These are phyloP conservation scores for Acanthiza pusilla DNA, from an alignment of 2,797 vertebrate genomes.

Conservation along the genomic window DNA sequence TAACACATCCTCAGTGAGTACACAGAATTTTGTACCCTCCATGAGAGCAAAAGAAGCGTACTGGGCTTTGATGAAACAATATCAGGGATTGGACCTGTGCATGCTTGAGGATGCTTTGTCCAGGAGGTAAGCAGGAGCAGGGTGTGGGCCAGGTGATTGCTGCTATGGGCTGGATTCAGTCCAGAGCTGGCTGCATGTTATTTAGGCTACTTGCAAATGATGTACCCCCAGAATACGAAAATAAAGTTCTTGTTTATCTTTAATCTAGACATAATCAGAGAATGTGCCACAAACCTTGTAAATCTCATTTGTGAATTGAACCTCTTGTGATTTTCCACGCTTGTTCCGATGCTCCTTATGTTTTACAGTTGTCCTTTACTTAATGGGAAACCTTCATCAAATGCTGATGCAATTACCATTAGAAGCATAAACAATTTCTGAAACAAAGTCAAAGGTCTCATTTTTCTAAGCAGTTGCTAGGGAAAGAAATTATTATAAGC, in stretches of 20 bases:
- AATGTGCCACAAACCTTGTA: not conserved
- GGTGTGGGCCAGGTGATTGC: not conserved
- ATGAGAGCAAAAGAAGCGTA: not conserved
- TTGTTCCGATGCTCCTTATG: not conserved
- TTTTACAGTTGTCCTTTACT: not conserved
- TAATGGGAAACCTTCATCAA: not conserved
- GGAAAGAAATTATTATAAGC: slow-evolving; percentile 21
- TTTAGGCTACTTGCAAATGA: not conserved
- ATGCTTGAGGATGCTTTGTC: not conserved
- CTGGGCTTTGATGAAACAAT: not conserved
- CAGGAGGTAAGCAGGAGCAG: not conserved
- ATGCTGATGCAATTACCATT: slow-evolving; percentile 8
- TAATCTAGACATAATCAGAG: not conserved
- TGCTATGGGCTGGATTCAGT: not conserved
- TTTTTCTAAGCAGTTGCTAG: slow-evolving; percentile 33
- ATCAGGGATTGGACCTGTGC: not conserved
- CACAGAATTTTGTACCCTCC: not conserved
- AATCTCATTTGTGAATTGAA: not conserved
- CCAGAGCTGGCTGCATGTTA: not conserved
- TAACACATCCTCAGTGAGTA: not conserved
- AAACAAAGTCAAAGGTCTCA: slow-evolving; percentile 30
- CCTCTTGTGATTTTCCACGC: not conserved
- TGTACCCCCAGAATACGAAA: not conserved
- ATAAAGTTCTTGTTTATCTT: not conserved
- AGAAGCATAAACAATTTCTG: slow-evolving; percentile 20